A percentile compares a stretch with the other conserved stretches of the same genome.
Evolutionary conservation across 2,113 vertebrate genomes (phyloP).

Genomic region (Platycercus adscitus): DNA sequence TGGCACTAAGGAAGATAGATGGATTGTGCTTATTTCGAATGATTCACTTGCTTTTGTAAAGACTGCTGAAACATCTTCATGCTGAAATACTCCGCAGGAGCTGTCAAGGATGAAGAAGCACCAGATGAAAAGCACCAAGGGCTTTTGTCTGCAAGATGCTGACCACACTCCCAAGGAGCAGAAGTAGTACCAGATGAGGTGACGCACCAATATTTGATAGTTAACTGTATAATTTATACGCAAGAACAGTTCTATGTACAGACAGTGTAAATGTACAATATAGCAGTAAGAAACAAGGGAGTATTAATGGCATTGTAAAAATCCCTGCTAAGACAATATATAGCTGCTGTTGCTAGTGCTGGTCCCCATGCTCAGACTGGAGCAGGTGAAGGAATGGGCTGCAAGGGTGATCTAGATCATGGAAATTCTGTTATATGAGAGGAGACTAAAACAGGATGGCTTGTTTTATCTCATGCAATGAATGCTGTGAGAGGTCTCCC

Average conservation of each 20-base stretch:
- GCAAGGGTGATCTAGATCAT: constrained; percentile 7
- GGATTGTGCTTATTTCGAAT: constrained; percentile 27
- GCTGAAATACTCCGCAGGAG: not conserved
- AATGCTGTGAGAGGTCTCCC: constrained; percentile 48
- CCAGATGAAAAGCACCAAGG: not conserved
- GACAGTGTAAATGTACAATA: not conserved
- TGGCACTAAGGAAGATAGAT: constrained; percentile 52
- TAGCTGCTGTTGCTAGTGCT: not conserved
- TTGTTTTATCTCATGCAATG: constrained; percentile 45
- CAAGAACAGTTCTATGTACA: not conserved
- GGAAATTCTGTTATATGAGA: constrained; percentile 26
- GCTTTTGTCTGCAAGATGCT: constrained; percentile 41
- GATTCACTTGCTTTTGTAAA: constrained; percentile 51
- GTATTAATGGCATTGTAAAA: constrained; percentile 4
- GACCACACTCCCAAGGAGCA: constrained; percentile 17
- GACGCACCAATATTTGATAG: not conserved
- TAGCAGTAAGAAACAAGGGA: not conserved
- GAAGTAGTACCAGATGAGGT: not conserved
- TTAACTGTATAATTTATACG: not conserved
- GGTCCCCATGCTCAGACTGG: not conserved
- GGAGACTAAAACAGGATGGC: constrained; percentile 18
- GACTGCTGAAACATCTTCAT: constrained; percentile 28
- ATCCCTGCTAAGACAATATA: not conserved
- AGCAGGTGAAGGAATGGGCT: constrained; percentile 17
- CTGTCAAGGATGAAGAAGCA: constrained; percentile 46